These are phyloP conservation scores for Rhinatrema bivittatum DNA, from an alignment of 2,797 vertebrate genomes.

Conservation along the genomic window DNA sequence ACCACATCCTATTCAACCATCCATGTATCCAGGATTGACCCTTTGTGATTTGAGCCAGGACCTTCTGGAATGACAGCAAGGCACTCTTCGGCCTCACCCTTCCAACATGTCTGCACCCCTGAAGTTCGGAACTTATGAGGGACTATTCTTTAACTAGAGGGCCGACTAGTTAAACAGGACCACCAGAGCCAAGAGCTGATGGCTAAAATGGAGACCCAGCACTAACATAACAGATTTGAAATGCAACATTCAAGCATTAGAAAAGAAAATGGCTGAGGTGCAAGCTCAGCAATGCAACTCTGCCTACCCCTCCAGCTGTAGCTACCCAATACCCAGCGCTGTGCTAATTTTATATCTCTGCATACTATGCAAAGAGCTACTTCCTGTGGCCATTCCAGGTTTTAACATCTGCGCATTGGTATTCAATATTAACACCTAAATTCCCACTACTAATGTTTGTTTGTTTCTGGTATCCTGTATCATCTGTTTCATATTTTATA, in stretches of 20 bases:
- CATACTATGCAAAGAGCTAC: conserved; percentile 93
- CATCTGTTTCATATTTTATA: no score
- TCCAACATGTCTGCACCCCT: conserved; percentile 55
- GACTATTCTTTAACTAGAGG: conserved; percentile 77
- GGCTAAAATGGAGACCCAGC: conserved; percentile 84
- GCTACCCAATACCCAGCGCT: conserved; percentile 76
- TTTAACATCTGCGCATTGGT: no score
- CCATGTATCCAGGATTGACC: conserved; percentile 33
- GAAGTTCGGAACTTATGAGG: conserved; percentile 76
- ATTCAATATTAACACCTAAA: no score
- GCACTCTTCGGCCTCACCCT: conserved; percentile 17
- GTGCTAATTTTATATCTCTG: conserved; percentile 89
- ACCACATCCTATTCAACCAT: conserved; percentile 14
- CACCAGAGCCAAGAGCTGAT: conserved; percentile 89
- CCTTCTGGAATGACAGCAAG: conserved; percentile 10
- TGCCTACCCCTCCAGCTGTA: conserved; percentile 91
- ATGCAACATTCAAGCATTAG: conserved; percentile 63
- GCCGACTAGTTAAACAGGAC: conserved; percentile 86
- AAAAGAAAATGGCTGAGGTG: conserved; percentile 78
- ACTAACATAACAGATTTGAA: conserved; percentile 73
- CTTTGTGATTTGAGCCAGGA: conserved; percentile 29
- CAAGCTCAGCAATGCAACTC: conserved; percentile 84
- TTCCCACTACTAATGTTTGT: no score
- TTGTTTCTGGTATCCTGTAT: no score
- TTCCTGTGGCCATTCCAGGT: conserved; percentile 95